Evolutionary conservation across 2,888 invertebrate genomes (phyloP).

Genomic region (Drosophila putrida): DNA sequence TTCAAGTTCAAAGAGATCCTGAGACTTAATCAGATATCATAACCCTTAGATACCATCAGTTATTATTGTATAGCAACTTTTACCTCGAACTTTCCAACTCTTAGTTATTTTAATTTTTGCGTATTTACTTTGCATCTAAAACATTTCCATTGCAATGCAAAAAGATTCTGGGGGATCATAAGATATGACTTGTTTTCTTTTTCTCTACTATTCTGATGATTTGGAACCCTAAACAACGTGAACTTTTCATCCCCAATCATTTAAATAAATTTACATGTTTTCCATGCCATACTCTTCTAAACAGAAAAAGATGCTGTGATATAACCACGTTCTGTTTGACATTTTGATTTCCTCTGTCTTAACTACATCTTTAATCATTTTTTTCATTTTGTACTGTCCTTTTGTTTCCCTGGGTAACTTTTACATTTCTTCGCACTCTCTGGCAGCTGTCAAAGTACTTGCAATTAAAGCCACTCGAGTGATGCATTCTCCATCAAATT

Average conservation of each 20-base stretch:
- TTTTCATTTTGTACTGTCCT: background rate
- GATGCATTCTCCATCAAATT: slow-evolving; percentile 65
- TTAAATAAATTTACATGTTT: background rate
- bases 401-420: slow-evolving; percentile 14
- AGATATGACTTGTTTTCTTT: too few relatives aligned
- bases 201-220: background rate
- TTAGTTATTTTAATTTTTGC: background rate
- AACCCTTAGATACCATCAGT: too few relatives aligned
- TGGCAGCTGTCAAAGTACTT: slow-evolving; percentile 9
- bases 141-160: background rate
- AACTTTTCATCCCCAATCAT: background rate
- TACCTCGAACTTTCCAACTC: too few relatives aligned
- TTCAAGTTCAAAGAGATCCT: too few relatives aligned
- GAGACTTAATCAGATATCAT: too few relatives aligned
- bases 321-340: background rate
- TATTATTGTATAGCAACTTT: too few relatives aligned
- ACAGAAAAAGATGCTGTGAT: background rate
- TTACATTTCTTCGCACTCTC: slow-evolving; percentile 6
- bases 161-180: background rate
- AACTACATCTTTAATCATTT: background rate
- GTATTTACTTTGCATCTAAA: background rate
- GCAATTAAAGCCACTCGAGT: slow-evolving; percentile 48
- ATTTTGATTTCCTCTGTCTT: background rate
- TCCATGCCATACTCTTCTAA: too few relatives aligned
- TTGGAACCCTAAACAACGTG: slow-evolving; percentile 2